phyloP scores from a whole-genome alignment of 1,140 invertebrate species.

The Drepana arcuata region DNA sequence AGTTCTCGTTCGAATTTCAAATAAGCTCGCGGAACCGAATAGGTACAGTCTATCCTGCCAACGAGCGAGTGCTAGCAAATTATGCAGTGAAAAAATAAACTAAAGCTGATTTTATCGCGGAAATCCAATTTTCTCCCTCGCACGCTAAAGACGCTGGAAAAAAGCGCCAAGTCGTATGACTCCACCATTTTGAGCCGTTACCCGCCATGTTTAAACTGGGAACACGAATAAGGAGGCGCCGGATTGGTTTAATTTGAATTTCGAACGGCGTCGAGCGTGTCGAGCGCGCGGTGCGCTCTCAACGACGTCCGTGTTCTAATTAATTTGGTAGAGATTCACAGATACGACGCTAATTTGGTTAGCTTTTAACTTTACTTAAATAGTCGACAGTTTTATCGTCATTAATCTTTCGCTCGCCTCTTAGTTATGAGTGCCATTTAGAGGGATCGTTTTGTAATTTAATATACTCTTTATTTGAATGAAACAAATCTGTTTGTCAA shows the following conservation, averaged over 20 bases:
- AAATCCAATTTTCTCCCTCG: constrained; percentile 69
- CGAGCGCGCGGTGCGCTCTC: constrained; percentile 17
- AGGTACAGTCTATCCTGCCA: constrained; percentile 33
- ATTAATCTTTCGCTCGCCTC: constrained; percentile 43
- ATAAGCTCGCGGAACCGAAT: constrained; percentile 45
- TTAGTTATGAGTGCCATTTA: constrained; percentile 18
- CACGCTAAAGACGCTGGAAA: constrained; percentile 61
- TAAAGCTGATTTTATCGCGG: constrained; percentile 57
- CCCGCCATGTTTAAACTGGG: constrained; percentile 48
- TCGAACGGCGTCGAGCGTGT: constrained; percentile 40
- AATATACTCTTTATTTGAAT: too few relatives aligned
- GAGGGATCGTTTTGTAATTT: constrained; percentile 9
- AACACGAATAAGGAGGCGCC: constrained; percentile 70
- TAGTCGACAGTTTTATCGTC: constrained; percentile 28
- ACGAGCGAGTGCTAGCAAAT: constrained; percentile 35
- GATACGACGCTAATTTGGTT: constrained; percentile 50
- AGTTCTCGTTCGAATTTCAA: constrained; percentile 57
- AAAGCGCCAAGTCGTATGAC: constrained; percentile 68
- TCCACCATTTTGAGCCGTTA: constrained; percentile 62
- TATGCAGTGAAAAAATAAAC: constrained; percentile 44
- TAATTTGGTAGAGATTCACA: constrained; percentile 47
- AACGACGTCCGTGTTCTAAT: constrained; percentile 32
- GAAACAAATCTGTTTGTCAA: too few relatives aligned
- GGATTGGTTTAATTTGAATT: constrained; percentile 71
- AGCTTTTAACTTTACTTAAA: constrained; percentile 46